Percentiles rank a stretch among this genome's conserved stretches.
Evolutionary conservation across 2,888 invertebrate species (phyloP).

Genomic region (Cabera pusaria): DNA sequence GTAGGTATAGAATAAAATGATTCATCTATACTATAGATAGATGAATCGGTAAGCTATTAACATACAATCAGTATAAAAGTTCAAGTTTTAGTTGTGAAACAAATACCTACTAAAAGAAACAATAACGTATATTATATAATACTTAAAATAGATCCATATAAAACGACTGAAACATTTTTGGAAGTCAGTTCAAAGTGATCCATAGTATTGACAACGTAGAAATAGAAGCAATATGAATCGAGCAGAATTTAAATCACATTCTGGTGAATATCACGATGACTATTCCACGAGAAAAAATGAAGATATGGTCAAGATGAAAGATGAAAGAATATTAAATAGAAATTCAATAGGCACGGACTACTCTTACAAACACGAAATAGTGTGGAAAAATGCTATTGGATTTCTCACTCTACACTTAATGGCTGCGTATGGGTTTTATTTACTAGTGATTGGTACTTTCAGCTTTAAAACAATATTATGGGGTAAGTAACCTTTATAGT

Average conservation of each 20-base stretch:
- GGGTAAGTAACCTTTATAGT: slow-evolving; percentile 46
- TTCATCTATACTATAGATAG: too few relatives aligned
- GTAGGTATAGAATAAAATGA: too few relatives aligned
- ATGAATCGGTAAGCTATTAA: slow-evolving; percentile 3
- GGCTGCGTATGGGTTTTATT: slow-evolving; percentile 68
- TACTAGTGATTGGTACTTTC: slow-evolving; percentile 44
- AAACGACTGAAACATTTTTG: background rate
- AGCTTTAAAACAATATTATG: slow-evolving; percentile 43
- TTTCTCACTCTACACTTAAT: slow-evolving; percentile 81
- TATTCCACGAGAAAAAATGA: background rate
- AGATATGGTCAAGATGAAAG: background rate
- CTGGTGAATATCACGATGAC: background rate
- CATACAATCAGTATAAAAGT: slow-evolving; percentile 7
- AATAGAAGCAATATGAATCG: slow-evolving; percentile 5
- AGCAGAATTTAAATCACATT: background rate
- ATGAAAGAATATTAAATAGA: slow-evolving; percentile 7
- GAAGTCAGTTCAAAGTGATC: slow-evolving; percentile 1
- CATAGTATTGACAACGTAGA: background rate
- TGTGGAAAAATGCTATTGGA: slow-evolving; percentile 85
- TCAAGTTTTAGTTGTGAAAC: slow-evolving; percentile 9
- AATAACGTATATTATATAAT: slow-evolving; percentile 1
- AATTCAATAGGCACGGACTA: slow-evolving; percentile 51
- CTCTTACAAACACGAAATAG: slow-evolving; percentile 73
- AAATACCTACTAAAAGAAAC: background rate
- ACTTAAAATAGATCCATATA: slow-evolving; percentile 3